A percentile compares a stretch with the other conserved stretches of the same genome.
Conservation (phyloP, 2,888 invertebrate species). For the Harpalus rubripes region DNA sequence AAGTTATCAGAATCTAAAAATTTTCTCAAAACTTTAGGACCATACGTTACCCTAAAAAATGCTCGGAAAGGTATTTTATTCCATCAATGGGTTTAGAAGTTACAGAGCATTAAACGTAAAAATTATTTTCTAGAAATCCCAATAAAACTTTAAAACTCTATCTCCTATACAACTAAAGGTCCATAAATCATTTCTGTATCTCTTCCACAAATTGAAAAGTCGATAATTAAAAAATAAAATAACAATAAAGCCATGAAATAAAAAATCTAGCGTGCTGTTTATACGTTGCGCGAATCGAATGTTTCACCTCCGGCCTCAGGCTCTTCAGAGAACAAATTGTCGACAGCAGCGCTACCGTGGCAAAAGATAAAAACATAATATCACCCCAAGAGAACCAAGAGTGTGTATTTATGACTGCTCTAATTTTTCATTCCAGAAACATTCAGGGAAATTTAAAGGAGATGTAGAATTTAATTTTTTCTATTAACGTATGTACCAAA, state of each 20-base stretch:
- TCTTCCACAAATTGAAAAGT: constrained; percentile 15
- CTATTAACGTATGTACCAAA: too few species aligned
- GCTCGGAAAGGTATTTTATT: too few species aligned
- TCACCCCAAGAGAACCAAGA: neutral
- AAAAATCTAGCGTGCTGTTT: constrained; percentile 14
- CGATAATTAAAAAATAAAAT: constrained; percentile 49
- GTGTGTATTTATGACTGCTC: neutral
- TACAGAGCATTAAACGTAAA: too few species aligned
- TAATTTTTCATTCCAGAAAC: neutral
- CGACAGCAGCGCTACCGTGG: neutral
- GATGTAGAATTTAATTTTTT: neutral
- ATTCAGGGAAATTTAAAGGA: neutral
- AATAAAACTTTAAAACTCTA: neutral
- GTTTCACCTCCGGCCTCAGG: constrained; percentile 32
- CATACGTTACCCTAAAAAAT: too few species aligned
- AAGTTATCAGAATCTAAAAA: too few species aligned
- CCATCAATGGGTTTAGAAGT: too few species aligned
- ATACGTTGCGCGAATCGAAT: constrained; percentile 18
- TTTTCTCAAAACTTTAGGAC: too few species aligned
- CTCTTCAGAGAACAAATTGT: constrained; percentile 29
- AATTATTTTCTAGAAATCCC: too few species aligned
- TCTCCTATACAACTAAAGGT: neutral
- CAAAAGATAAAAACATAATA: neutral
- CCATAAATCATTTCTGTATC: constrained; percentile 1
- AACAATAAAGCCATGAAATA: constrained; percentile 24